Percentiles rank a stretch among this genome's conserved stretches.
Evolutionary conservation across 2,113 vertebrate genomes (phyloP).

Genomic region (Leptobrachium leishanense): DNA sequence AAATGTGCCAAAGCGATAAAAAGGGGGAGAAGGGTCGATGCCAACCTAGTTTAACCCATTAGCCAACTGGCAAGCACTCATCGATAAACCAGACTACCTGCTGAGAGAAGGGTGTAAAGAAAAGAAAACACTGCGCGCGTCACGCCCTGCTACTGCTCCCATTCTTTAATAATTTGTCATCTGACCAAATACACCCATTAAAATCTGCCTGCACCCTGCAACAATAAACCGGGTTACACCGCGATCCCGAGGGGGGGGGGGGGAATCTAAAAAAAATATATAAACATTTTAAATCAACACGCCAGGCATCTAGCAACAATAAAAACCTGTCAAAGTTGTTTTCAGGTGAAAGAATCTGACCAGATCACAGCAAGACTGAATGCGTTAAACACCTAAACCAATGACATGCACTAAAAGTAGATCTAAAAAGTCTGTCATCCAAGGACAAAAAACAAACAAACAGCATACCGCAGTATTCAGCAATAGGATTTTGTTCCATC

Average conservation of each 20-base stretch:
- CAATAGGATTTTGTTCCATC: no score
- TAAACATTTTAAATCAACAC: not conserved
- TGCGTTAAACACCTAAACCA: no score
- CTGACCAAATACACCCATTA: not conserved
- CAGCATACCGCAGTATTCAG: no score
- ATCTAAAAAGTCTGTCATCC: no score
- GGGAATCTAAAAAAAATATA: not conserved
- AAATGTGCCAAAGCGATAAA: no score
- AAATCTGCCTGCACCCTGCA: not conserved
- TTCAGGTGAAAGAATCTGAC: not conserved
- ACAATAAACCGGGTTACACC: not conserved
- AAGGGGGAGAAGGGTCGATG: no score
- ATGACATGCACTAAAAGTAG: no score
- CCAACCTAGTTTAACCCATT: not conserved
- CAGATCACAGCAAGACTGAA: not conserved
- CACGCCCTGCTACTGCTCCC: slow-evolving; percentile 25
- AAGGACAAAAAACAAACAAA: no score
- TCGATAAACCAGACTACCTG: not conserved
- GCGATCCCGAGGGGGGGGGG: not conserved
- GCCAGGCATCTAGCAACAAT: no score
- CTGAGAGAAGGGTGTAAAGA: not conserved
- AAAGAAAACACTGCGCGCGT: not conserved
- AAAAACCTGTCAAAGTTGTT: not conserved
- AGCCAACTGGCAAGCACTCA: not conserved
- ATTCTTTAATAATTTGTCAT: slow-evolving; percentile 35